phyloP scores from a whole-genome alignment of 1,140 invertebrate genomes.

The Neoseiulus cucumeris region DNA sequence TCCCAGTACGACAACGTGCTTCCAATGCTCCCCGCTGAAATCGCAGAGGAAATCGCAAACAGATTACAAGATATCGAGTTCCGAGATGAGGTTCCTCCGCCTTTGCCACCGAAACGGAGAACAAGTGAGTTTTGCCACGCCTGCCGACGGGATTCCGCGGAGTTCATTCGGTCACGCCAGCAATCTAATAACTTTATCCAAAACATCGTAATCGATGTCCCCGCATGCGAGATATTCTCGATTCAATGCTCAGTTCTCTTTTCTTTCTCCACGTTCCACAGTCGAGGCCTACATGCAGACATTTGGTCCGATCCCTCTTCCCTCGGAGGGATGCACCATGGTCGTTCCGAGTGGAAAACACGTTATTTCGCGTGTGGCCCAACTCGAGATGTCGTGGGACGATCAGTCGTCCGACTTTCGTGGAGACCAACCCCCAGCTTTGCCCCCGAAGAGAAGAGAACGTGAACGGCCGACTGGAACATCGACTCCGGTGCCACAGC shows the following conservation, averaged over 20 bases:
- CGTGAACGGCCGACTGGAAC: slow-evolving; percentile 20
- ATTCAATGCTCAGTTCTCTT: no score
- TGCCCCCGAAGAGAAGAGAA: slow-evolving; percentile 49
- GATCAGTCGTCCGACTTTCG: not conserved
- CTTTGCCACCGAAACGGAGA: slow-evolving; percentile 12
- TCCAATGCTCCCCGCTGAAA: slow-evolving; percentile 27
- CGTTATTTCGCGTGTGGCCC: slow-evolving; percentile 13
- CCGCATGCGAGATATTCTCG: no score
- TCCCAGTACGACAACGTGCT: slow-evolving; percentile 50
- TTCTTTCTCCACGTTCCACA: slow-evolving; percentile 27
- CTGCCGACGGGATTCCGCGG: no score
- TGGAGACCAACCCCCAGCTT: slow-evolving; percentile 38
- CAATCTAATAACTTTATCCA: no score
- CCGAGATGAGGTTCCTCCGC: slow-evolving; percentile 13
- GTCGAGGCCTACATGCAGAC: slow-evolving; percentile 92
- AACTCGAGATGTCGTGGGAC: not conserved
- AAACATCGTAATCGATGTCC: no score
- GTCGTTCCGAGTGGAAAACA: not conserved
- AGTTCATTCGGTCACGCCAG: no score
- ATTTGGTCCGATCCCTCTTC: slow-evolving; percentile 36
- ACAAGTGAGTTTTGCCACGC: slow-evolving; percentile 34
- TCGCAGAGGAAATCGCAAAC: slow-evolving; percentile 11
- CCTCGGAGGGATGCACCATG: not conserved
- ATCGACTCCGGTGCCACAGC: slow-evolving; percentile 22
- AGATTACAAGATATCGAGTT: not conserved